Percentiles rank a stretch among this genome's conserved stretches.
Conservation (phyloP, 2,113 vertebrate genomes). For the Podarcis cretensis region DNA sequence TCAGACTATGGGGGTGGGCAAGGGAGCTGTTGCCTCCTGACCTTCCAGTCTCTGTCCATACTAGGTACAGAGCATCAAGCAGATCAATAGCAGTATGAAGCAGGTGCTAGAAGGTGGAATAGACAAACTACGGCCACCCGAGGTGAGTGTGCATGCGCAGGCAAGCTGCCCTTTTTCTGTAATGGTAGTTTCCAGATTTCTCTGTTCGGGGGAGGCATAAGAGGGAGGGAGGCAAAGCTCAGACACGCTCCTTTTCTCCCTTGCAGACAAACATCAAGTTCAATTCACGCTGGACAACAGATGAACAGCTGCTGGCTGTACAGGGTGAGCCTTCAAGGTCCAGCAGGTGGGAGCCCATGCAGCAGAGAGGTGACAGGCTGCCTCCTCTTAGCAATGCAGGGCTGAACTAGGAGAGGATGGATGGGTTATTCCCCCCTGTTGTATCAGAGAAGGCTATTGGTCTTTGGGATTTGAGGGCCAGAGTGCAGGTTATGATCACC, state of each 20-base stretch:
- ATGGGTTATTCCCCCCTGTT: not conserved
- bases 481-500: too few species aligned
- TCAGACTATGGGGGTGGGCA: not conserved
- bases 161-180: too few species aligned
- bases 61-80: slow-evolving; percentile 91
- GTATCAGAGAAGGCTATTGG: too few species aligned
- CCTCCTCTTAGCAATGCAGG: not conserved
- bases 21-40: not conserved
- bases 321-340: slow-evolving; percentile 71
- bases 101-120: slow-evolving; percentile 82
- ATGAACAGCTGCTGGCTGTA: slow-evolving; percentile 84
- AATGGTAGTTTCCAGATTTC: not conserved
- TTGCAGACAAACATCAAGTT: slow-evolving; percentile 83
- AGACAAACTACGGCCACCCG: slow-evolving; percentile 75
- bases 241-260: not conserved
- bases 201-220: too few species aligned
- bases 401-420: not conserved
- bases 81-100: slow-evolving; percentile 88
- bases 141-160: slow-evolving; percentile 73
- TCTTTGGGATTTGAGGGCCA: not conserved
- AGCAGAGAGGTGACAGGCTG: not conserved
- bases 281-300: slow-evolving; percentile 91
- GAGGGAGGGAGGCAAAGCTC: not conserved
- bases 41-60: not conserved
- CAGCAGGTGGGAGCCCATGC: not conserved